Percentiles rank a stretch among this genome's conserved stretches.
Evolutionary conservation across 2,113 vertebrate species (phyloP).

Genomic region (Daubentonia madagascariensis): DNA sequence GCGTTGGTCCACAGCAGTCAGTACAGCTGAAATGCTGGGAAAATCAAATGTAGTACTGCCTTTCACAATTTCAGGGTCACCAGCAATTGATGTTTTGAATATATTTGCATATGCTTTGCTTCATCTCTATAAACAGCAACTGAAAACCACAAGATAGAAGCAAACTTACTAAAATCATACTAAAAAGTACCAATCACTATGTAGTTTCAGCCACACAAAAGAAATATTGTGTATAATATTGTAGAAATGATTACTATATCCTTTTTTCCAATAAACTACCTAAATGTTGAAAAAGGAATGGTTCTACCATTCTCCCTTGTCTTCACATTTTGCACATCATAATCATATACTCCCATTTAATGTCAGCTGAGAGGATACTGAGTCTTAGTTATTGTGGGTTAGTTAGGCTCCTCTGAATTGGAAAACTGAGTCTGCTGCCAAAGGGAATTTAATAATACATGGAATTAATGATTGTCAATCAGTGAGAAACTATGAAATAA

Average conservation of each 20-base stretch:
- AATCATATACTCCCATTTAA: not conserved
- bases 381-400: not conserved
- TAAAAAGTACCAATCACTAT: not conserved
- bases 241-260: not conserved
- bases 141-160: slow-evolving; percentile 18
- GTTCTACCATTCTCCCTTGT: not conserved
- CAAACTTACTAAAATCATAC: not conserved
- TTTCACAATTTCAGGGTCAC: slow-evolving; percentile 71
- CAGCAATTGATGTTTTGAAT: slow-evolving; percentile 62
- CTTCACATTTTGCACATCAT: not conserved
- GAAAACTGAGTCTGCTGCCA: not conserved
- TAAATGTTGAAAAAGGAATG: not conserved
- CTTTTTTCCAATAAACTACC: not conserved
- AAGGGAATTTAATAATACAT: slow-evolving; percentile 36
- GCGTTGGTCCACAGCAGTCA: not conserved
- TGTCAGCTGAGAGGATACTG: not conserved
- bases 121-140: not conserved
- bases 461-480: slow-evolving; percentile 62
- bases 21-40: slow-evolving; percentile 37
- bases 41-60: slow-evolving; percentile 51
- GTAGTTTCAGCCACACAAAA: not conserved
- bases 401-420: not conserved
- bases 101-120: slow-evolving; percentile 64
- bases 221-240: not conserved
- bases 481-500: slow-evolving; percentile 45